phyloP scores from a whole-genome alignment of 2,113 vertebrate species.

The Calyptomena viridis region DNA sequence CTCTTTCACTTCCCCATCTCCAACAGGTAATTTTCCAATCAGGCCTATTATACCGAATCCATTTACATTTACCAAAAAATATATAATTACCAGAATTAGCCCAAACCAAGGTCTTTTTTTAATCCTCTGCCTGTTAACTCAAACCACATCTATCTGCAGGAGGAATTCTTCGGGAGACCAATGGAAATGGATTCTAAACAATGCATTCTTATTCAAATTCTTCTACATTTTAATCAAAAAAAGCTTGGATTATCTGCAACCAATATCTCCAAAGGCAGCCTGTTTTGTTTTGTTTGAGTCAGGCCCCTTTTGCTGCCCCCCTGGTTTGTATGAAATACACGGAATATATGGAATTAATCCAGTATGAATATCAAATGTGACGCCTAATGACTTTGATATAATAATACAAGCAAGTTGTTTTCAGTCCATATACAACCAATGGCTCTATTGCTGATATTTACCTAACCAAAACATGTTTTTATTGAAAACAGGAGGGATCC shows the following conservation, averaged over 20 bases:
- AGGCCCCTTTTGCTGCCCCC: constrained; percentile 28
- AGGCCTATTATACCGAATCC: constrained; percentile 45
- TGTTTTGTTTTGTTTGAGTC: constrained; percentile 47
- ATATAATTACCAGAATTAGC: constrained; percentile 69
- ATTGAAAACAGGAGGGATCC: constrained; percentile 46
- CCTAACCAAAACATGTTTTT: constrained; percentile 22
- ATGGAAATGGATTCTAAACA: constrained; percentile 76
- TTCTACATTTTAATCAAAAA: constrained; percentile 75
- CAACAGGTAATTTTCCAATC: constrained; percentile 73
- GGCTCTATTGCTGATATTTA: constrained; percentile 6
- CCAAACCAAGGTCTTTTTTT: constrained; percentile 61
- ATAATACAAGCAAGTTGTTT: constrained; percentile 39
- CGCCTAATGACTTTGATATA: constrained; percentile 57
- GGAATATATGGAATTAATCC: constrained; percentile 45
- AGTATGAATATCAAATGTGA: not conserved
- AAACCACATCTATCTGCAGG: constrained; percentile 76
- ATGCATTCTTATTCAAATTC: constrained; percentile 78
- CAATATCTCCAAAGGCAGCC: constrained; percentile 72
- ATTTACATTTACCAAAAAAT: constrained; percentile 60
- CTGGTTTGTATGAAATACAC: not conserved
- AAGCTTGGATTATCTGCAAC: constrained; percentile 79
- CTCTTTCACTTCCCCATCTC: constrained; percentile 48
- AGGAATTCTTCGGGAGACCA: constrained; percentile 72
- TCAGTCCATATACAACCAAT: constrained; percentile 6
- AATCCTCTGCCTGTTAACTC: constrained; percentile 71